Conservation (phyloP, 2,113 vertebrate genomes). For the Protobothrops flavoviridis region DNA sequence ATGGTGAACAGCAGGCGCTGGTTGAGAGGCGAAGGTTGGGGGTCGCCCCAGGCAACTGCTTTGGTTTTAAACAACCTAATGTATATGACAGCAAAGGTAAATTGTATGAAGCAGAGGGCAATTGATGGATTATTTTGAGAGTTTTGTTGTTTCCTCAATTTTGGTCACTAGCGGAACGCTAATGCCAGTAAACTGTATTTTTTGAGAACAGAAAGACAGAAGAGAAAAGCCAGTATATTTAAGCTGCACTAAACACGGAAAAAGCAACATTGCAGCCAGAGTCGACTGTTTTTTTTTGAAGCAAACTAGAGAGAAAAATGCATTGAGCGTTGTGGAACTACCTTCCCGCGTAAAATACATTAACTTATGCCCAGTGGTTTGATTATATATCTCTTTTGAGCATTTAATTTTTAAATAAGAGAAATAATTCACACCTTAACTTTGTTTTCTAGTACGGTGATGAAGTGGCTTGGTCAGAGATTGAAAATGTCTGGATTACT, state of each 20-base stretch:
- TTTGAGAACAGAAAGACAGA: background rate
- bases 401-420: background rate
- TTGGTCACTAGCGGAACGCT: background rate
- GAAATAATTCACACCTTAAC: background rate
- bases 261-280: background rate
- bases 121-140: background rate
- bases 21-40: slow-evolving; percentile 96
- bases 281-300: background rate
- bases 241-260: too few relatives aligned
- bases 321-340: background rate
- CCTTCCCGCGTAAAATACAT: background rate
- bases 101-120: background rate
- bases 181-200: background rate
- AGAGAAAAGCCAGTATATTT: background rate
- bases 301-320: background rate
- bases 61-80: slow-evolving; percentile 99
- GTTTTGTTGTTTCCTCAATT: background rate
- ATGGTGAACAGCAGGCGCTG: slow-evolving; percentile 96
- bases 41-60: slow-evolving; percentile 92
- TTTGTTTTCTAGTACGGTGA: slow-evolving; percentile 87
- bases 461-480: slow-evolving; percentile 97
- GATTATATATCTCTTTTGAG: background rate
- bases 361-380: background rate
- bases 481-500: slow-evolving; percentile 98
- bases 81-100: slow-evolving; percentile 99